Conservation (phyloP, 2,888 invertebrate species). For the Trichopria drosophilae region DNA sequence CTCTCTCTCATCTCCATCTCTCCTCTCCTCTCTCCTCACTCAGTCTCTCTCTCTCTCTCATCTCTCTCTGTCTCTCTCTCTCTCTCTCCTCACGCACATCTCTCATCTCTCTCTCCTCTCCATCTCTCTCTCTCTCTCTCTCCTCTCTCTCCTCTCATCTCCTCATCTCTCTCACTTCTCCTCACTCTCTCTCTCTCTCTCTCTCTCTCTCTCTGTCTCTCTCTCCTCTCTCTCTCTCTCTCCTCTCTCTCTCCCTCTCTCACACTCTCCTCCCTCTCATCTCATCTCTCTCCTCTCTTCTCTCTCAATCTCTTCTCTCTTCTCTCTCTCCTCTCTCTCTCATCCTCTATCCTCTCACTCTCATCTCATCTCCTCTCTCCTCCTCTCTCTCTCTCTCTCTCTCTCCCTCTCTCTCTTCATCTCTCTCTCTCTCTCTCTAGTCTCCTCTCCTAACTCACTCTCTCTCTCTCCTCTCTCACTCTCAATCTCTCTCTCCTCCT, state of each 20-base stretch:
- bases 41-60: not conserved
- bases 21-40: slow-evolving; percentile 5
- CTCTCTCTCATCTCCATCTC: slow-evolving; percentile 11
- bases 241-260: slow-evolving; percentile 9
- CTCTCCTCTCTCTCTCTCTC: too few relatives aligned
- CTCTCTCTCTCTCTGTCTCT: slow-evolving; percentile 42
- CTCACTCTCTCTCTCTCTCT: too few relatives aligned
- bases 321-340: slow-evolving; percentile 1
- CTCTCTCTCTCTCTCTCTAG: slow-evolving; percentile 51
- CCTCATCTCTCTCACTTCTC: too few relatives aligned
- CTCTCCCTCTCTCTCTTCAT: slow-evolving; percentile 45
- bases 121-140: slow-evolving; percentile 1
- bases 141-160: slow-evolving; percentile 1
- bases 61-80: too few relatives aligned
- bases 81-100: slow-evolving; percentile 42
- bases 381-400: not conserved
- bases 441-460: slow-evolving; percentile 8
- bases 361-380: not conserved
- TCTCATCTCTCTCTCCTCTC: too few relatives aligned
- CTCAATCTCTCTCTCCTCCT: not conserved
- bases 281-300: not conserved
- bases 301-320: not conserved
- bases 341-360: not conserved
- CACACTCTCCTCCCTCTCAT: not conserved
- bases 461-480: not conserved